Base-by-base conservation (phyloP, 2,888 invertebrate genomes). In the Belgica antarctica region DNA sequence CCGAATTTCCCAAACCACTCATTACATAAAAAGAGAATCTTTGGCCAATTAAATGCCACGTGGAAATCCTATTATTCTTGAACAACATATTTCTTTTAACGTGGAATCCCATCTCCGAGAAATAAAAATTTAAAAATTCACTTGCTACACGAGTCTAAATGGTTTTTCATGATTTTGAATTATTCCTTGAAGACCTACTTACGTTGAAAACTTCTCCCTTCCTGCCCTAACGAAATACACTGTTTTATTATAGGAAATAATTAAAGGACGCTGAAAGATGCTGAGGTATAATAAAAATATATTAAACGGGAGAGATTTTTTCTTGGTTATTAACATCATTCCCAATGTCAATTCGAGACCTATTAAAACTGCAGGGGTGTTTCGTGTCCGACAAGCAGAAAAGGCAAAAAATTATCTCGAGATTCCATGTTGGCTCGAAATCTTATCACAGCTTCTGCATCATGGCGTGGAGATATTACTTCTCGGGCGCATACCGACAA, bases 161-260 rank as follows among this genome's bases (percentile, higher is more conserved):
- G 68, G 68, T 68, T 52, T 68, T 68, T 57, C 68, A 68, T 68
- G 68, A 68, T 68, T 68, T 68, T 52, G 68, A 68, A 68, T 68
- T 68, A 68, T 52, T 68, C 68, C 68, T 68, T n/a, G 19, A 34
- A 52, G 68, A 57, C 52, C 57, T 8, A 68, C 31, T 65, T 27
- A 46, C 47, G 36, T 65, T 46, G 27, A 65, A 65, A 63, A 25
- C 19, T 24, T 15, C 47, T 28, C 57, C 57, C 28, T 22, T 24
- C 25, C 2, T 1, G 25, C 27, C 59, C 59, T 41, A 41, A 10
- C 36, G 65, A 17, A 47, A 10, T n/a, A 17, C 19, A 5, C 24
- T 22, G 15, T 68, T 68, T 68, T 68, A 52, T 68, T 28, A 68
- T 1, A 68, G 34, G 68, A 68, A 68, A 68, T 68, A 68, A 68